Conservation (phyloP, 2,888 invertebrate genomes). For the Hyles lineata region DNA sequence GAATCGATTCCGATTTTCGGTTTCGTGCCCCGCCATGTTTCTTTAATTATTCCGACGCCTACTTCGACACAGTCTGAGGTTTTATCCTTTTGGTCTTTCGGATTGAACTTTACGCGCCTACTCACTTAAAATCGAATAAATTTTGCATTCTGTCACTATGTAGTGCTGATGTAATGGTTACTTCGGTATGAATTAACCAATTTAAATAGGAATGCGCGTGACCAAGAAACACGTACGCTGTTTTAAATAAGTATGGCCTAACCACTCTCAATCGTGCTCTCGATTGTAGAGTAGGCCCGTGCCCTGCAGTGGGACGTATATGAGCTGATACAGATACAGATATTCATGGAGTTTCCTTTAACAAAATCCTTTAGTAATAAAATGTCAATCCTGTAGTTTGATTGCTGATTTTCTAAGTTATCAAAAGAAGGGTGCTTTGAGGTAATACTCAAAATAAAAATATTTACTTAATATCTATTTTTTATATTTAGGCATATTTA, state of each 20-base stretch:
- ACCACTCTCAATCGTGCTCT: too few species aligned
- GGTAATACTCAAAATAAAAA: not conserved
- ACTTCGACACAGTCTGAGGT: slow-evolving; percentile 19
- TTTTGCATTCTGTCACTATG: not conserved
- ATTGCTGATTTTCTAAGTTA: not conserved
- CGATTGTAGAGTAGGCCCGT: too few species aligned
- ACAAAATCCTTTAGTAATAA: too few species aligned
- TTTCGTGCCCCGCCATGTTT: slow-evolving; percentile 14
- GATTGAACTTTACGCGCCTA: slow-evolving; percentile 16
- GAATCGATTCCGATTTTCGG: slow-evolving; percentile 17
- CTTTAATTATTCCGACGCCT: slow-evolving; percentile 24
- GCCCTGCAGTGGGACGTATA: too few species aligned
- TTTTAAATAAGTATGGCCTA: too few species aligned
- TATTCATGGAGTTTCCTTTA: too few species aligned
- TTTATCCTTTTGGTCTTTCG: slow-evolving; percentile 14
- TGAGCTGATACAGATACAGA: too few species aligned
- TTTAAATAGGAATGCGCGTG: not conserved
- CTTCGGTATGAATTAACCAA: not conserved
- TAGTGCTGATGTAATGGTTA: not conserved
- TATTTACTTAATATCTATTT: not conserved
- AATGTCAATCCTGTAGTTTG: not conserved
- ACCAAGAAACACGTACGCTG: not conserved
- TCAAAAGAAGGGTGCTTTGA: not conserved
- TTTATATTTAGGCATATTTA: not conserved
- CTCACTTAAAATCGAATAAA: slow-evolving; percentile 22